Evolutionary conservation across 2,113 vertebrate species (phyloP).

Genomic region (Chloroceryle aenea): DNA sequence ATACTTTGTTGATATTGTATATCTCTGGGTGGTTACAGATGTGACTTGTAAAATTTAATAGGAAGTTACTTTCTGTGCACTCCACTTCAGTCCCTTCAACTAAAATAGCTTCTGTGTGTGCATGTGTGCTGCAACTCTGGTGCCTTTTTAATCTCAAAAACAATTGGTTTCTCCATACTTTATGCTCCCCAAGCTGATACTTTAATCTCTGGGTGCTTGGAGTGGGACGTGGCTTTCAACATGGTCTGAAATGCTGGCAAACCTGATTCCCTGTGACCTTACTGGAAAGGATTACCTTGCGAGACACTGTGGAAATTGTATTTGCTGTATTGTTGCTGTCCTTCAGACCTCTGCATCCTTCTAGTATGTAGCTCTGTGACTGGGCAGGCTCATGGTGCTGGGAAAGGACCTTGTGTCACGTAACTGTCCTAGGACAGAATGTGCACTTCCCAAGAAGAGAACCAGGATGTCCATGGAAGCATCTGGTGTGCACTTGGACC

Average conservation of each 20-base stretch:
- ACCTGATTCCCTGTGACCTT: not conserved
- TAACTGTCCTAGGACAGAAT: not conserved
- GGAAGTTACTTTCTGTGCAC: not conserved
- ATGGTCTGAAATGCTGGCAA: not conserved
- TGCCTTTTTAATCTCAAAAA: not conserved
- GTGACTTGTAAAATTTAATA: not conserved
- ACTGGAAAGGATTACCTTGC: not conserved
- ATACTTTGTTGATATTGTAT: not conserved
- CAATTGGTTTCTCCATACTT: not conserved
- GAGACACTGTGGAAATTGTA: not conserved
- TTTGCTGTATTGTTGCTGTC: not conserved
- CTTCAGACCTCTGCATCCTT: not conserved
- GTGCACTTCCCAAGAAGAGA: not conserved
- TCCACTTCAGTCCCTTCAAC: not conserved
- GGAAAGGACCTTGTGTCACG: not conserved
- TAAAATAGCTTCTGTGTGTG: not conserved
- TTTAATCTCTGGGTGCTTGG: not conserved
- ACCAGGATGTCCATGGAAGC: not conserved
- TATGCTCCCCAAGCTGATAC: not conserved
- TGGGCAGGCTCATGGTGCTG: not conserved
- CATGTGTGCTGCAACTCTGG: not conserved
- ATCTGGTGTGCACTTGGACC: accelerated
- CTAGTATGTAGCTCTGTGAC: not conserved
- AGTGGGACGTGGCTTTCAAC: not conserved
- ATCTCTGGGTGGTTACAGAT: not conserved